Percentiles rank a stretch among this genome's conserved stretches.
Evolutionary conservation across 2,113 vertebrate genomes (phyloP).

Genomic region (Lepus americanus): DNA sequence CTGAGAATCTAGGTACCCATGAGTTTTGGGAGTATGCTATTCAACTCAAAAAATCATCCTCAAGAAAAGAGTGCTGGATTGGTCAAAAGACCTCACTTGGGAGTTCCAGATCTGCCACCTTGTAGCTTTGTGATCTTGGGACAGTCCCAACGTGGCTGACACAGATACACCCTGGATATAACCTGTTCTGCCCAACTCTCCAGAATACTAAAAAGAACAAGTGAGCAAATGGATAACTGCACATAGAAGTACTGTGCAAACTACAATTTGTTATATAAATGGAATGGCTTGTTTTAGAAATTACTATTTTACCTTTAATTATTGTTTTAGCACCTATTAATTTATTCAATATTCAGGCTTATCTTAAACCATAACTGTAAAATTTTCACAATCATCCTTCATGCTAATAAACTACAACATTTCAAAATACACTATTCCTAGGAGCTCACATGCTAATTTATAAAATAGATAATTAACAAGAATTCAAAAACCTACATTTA

Average conservation of each 20-base stretch:
- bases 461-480: neutral
- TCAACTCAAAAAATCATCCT: neutral
- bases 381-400: neutral
- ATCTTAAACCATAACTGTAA: neutral
- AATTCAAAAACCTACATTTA: neutral
- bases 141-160: neutral
- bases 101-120: neutral
- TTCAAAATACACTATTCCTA: neutral
- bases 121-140: neutral
- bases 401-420: neutral
- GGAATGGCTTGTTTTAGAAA: neutral
- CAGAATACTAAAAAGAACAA: neutral
- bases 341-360: neutral
- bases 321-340: neutral
- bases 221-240: neutral
- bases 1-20: neutral
- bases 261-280: neutral
- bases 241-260: neutral
- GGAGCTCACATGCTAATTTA: neutral
- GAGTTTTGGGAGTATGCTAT: neutral
- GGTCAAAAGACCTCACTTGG: neutral
- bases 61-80: neutral
- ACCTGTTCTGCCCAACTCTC: neutral
- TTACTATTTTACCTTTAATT: neutral
- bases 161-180: neutral